phyloP scores from a whole-genome alignment of 1,140 invertebrate genomes.

The Medauroidea extradentata region DNA sequence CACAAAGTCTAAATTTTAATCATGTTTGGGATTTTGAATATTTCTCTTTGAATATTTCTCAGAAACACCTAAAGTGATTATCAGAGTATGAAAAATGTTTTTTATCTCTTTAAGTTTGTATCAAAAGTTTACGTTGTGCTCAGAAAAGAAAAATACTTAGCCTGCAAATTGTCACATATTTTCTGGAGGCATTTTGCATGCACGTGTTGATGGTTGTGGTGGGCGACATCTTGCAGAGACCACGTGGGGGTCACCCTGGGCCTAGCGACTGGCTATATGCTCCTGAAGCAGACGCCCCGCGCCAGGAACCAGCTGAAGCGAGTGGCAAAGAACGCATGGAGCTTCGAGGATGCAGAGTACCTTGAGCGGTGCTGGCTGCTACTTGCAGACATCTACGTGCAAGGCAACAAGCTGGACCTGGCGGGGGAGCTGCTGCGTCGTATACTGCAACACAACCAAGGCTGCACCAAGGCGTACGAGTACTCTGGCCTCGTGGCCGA shows the following conservation, averaged over 20 bases:
- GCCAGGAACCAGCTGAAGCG: conserved; percentile 91
- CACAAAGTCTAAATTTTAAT: no score
- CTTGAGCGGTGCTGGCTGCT: conserved; percentile 92
- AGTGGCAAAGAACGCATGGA: conserved; percentile 83
- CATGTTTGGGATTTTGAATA: no score
- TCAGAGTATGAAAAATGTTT: no score
- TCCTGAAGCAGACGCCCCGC: conserved; percentile 84
- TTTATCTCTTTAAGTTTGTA: no score
- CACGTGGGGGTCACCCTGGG: conserved; percentile 87
- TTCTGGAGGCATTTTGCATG: no score
- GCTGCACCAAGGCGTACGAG: conserved; percentile 87
- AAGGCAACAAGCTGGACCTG: conserved; percentile 80
- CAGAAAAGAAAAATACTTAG: no score
- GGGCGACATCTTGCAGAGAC: conserved; percentile 48
- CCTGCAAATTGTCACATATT: no score
- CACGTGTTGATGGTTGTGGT: not conserved
- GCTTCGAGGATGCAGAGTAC: conserved; percentile 91
- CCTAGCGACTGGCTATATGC: conserved; percentile 79
- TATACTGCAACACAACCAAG: conserved; percentile 84
- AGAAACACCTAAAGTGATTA: no score
- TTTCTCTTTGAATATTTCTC: no score
- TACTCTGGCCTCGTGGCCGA: conserved; percentile 82
- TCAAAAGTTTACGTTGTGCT: no score
- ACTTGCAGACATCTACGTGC: conserved; percentile 87
- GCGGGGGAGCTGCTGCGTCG: conserved; percentile 76